phyloP scores from a whole-genome alignment of 2,797 vertebrate species.

The Oryzias dopingdopingensis region DNA sequence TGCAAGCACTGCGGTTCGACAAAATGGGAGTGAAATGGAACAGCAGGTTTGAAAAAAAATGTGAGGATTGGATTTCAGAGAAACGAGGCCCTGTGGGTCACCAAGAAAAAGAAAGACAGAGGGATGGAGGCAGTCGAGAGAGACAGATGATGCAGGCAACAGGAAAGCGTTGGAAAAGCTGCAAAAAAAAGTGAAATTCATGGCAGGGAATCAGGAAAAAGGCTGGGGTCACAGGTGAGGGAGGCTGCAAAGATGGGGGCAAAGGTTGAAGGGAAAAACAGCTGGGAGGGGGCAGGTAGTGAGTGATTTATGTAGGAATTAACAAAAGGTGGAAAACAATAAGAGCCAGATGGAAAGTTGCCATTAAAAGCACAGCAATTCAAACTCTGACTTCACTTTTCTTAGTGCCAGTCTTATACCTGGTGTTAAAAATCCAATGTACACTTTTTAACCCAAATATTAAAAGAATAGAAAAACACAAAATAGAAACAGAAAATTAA shows the following conservation, averaged over 20 bases:
- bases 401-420: no score
- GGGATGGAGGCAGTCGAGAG: constrained; percentile 16
- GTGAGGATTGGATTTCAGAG: constrained; percentile 71
- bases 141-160: constrained; percentile 23
- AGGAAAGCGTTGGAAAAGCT: constrained; percentile 20
- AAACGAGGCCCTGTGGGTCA: constrained; percentile 66
- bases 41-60: constrained; percentile 65
- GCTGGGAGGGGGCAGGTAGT: constrained; percentile 17
- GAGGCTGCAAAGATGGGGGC: constrained; percentile 12
- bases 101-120: constrained; percentile 30
- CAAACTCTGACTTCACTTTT: no score
- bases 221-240: constrained; percentile 12
- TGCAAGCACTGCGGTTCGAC: constrained; percentile 65
- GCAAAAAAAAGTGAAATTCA: constrained; percentile 32
- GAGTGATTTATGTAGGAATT: constrained; percentile 25
- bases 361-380: constrained; percentile 6
- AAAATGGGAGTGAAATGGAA: constrained; percentile 75
- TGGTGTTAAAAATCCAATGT: no score
- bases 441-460: no score
- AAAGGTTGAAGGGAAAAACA: constrained; percentile 37
- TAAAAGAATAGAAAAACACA: no score
- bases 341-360: constrained; percentile 8
- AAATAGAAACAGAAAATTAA: no score
- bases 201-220: constrained; percentile 34
- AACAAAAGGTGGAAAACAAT: constrained; percentile 10